Evolutionary conservation across 2,888 invertebrate species (phyloP).

Genomic region (Rhingia campestris): DNA sequence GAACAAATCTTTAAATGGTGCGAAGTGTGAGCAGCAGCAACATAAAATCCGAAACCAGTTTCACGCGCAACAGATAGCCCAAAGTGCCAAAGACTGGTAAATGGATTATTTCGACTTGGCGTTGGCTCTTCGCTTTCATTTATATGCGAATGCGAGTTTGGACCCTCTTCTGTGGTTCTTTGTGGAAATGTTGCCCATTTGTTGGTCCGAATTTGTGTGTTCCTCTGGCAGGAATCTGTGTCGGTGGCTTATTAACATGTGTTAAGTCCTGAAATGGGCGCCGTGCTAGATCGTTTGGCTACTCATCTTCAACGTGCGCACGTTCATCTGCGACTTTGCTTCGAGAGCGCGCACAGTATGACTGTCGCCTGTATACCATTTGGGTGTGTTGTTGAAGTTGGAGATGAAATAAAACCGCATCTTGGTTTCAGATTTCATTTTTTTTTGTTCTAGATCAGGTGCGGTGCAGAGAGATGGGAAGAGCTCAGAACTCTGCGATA

Average conservation of each 20-base stretch:
- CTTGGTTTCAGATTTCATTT: constrained; percentile 45
- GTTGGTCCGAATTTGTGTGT: constrained; percentile 63
- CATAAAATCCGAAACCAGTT: constrained; percentile 64
- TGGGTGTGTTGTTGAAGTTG: not conserved
- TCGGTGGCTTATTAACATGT: constrained; percentile 75
- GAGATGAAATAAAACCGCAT: constrained; percentile 41
- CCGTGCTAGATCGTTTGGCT: constrained; percentile 74
- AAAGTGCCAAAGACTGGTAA: constrained; percentile 72
- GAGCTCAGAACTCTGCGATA: constrained; percentile 46
- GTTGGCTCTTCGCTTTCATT: constrained; percentile 66
- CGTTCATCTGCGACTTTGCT: constrained; percentile 57
- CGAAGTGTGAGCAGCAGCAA: constrained; percentile 57
- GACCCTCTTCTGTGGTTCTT: constrained; percentile 22
- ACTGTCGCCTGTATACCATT: not conserved
- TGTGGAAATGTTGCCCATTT: constrained; percentile 53
- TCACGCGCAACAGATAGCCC: constrained; percentile 43
- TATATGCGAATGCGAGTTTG: constrained; percentile 12
- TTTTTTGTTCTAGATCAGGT: constrained; percentile 9
- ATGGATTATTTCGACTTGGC: constrained; percentile 65
- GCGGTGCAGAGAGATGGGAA: not conserved
- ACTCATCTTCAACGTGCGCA: constrained; percentile 59
- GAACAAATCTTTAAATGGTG: constrained; percentile 66
- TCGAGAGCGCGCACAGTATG: not conserved
- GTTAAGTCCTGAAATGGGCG: constrained; percentile 74
- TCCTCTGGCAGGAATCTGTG: constrained; percentile 70